Evolutionary conservation across 92 coral and sea anemone genomes (phyloP), one percentile per base, ranked within the genome.

Genomic region (Hydrozoanthus gracilis): DNA sequence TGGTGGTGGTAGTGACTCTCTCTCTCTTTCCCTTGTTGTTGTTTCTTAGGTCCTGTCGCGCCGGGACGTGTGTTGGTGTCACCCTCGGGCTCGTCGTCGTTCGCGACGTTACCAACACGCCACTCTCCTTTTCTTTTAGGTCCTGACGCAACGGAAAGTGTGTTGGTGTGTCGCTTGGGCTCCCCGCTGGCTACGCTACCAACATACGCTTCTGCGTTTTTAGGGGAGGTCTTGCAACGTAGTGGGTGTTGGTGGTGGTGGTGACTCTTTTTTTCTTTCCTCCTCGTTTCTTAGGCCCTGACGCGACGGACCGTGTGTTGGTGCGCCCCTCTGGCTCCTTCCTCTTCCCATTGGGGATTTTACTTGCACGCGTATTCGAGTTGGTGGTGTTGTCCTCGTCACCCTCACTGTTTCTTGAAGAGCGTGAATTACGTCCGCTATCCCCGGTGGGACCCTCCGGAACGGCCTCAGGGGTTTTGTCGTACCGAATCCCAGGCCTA

Each of bases 121-220:
- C 65, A 58, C 65, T 58, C 65, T 58, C 65, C 65, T 58, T 58
- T 58, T 58, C 65, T 58, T 58, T 58, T 58, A 58, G 65, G 65
- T 58, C 65, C 65, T 58, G 65, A 58, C 65, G 65, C 65, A 6
- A 58, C 65, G 65, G 65, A 58, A 58, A 58, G 65, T 58, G 65
- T 58, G 65, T 58, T 58, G 65, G 65, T 58, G 65, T 58, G 65
- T 58, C 65, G 65, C 65, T 58, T 58, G 65, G 65, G 65, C 65
- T 58, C 65, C 65, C 65, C 65, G 65, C 13, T 58, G 65, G 65
- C 65, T 58, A 58, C 65, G 65, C 65, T 58, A 58, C 65, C 65
- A 58, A 58, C 65, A 58, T 58, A 58, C 65, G 13, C 12, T 58
- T 58, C 65, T 58, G 13, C 65, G 65, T 58, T 58, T 58, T 58